Percentiles rank a stretch among this genome's conserved stretches.
These are phyloP conservation scores for Platypus cylindrus DNA, from an alignment of 2,888 invertebrate genomes.

Conservation along the genomic window DNA sequence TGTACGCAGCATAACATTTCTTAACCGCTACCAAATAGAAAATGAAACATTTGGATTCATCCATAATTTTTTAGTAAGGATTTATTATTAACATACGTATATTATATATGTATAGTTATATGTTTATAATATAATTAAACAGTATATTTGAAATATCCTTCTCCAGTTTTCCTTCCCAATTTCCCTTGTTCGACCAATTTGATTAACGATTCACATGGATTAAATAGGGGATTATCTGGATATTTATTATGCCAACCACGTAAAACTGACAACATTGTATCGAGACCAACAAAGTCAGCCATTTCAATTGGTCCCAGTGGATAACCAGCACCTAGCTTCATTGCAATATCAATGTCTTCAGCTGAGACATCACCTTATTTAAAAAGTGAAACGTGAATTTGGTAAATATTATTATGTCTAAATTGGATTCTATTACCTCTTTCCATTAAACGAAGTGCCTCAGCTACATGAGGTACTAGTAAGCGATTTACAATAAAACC, in stretches of 20 bases:
- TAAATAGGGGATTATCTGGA: constrained; percentile 55
- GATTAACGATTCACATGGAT: constrained; percentile 47
- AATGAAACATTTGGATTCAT: no score
- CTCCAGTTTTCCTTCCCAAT: constrained; percentile 64
- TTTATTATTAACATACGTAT: no score
- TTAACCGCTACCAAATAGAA: no score
- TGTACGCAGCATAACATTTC: no score
- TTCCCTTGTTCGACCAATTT: constrained; percentile 68
- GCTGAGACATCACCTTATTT: constrained; percentile 61
- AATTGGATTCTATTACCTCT: no score
- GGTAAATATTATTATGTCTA: no score
- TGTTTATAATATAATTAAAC: no score
- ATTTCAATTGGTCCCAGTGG: constrained; percentile 87
- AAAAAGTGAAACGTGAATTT: no score
- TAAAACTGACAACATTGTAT: constrained; percentile 64
- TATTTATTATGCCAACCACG: constrained; percentile 66
- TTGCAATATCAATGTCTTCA: constrained; percentile 73
- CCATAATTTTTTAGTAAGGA: no score
- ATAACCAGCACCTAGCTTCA: constrained; percentile 81
- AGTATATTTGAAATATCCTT: constrained; percentile 72
- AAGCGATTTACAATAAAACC: constrained; percentile 86
- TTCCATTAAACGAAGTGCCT: constrained; percentile 68
- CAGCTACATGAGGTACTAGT: constrained; percentile 70
- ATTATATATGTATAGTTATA: no score
- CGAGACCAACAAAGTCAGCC: constrained; percentile 71